Conservation (phyloP, 2,888 invertebrate genomes). For the Molanna angustata region DNA sequence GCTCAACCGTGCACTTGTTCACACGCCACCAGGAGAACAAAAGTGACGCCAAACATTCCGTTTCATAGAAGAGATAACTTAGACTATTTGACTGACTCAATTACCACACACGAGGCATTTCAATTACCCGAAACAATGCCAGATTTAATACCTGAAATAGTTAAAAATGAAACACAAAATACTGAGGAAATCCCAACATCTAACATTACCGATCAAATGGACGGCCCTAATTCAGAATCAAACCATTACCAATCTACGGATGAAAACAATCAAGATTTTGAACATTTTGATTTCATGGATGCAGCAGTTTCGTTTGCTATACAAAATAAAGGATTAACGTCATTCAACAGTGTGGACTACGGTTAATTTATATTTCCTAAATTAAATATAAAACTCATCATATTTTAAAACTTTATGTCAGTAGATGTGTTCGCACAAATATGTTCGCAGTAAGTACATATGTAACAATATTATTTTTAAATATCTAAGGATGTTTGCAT, state of each 20-base stretch:
- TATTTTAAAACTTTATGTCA: neutral
- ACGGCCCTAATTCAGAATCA: neutral
- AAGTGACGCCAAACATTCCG: slow-evolving; percentile 14
- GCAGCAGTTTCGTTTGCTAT: slow-evolving; percentile 74
- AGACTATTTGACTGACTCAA: neutral
- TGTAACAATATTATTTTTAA: too few relatives aligned
- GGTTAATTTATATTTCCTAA: slow-evolving; percentile 12
- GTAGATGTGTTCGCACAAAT: neutral
- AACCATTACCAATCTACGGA: slow-evolving; percentile 2
- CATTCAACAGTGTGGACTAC: slow-evolving; percentile 25
- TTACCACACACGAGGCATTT: too few relatives aligned
- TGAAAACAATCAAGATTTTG: slow-evolving; percentile 30
- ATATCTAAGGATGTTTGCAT: too few relatives aligned
- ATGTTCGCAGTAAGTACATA: too few relatives aligned
- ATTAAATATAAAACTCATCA: neutral
- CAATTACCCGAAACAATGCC: too few relatives aligned
- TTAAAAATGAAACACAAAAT: neutral
- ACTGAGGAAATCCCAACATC: neutral
- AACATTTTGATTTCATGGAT: slow-evolving; percentile 61
- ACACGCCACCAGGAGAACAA: slow-evolving; percentile 8
- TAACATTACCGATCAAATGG: neutral
- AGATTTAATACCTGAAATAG: too few relatives aligned
- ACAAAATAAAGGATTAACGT: slow-evolving; percentile 66
- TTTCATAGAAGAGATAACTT: slow-evolving; percentile 22
- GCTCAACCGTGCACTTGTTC: slow-evolving; percentile 24